Evolutionary conservation across 2,888 invertebrate genomes (phyloP), one percentile per base, ranked within the genome.

Genomic region (Drosophila nr. perissopoda): DNA sequence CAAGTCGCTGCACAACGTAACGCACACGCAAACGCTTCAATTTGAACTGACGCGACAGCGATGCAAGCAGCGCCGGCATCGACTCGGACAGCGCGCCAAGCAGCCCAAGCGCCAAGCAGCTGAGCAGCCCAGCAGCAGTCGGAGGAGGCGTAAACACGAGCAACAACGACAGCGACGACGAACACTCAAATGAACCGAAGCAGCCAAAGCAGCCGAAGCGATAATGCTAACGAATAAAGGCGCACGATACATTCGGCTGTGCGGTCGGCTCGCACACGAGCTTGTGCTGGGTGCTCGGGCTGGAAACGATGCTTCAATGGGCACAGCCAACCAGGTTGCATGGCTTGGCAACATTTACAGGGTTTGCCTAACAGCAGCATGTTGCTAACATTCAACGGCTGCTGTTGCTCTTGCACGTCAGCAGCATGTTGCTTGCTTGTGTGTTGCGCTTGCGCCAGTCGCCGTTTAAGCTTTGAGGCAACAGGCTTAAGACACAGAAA

Each of bases 1-100:
- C 36, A 60, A 71, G 80, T 62, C 63, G 78, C 73, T 70, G 77
- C 69, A 73, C 65, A 63, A 92, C 91, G 85, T 79, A 85, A 81
- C 91, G 92, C 91, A 91, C 92, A 91, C 92, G 91, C 90, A 91
- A 90, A 92, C 92, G 92, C 89, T 91, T 91, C 90, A 91, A 90
- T 87, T 91, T 89, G 88, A 92, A 92, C 92, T 92, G 91, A 92
- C 56, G 71, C 74, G 54, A 49, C 74, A 21, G 61, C 69, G 52
- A 27, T 64, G 78, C 81, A 68, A 34, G 36, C 61, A 82, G 70
- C 64, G 64, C 75, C 82, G 78, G 82, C 83, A 76, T 75, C 75
- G 73, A 67, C 83, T 80, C 74, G 83, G 62, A 73, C 67, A 75
- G 70, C 79, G 73, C 63, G 54, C 65, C 63, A 67, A 75, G 61